phyloP scores from a whole-genome alignment of 1,140 invertebrate genomes.

The Drosophila littoralis region DNA sequence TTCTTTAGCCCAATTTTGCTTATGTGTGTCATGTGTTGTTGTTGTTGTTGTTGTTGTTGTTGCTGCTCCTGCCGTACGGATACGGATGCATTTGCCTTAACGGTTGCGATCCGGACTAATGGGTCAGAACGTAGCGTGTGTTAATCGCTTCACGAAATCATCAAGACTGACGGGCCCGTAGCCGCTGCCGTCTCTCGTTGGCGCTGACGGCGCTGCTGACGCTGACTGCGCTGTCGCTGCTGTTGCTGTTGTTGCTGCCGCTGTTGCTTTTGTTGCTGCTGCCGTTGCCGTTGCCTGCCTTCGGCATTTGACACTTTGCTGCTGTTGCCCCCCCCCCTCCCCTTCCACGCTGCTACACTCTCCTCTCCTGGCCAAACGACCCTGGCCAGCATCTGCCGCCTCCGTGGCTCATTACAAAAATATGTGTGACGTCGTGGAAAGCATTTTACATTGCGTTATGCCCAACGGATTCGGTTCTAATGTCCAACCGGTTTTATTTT shows the following conservation, averaged over 20 bases:
- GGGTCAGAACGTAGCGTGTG: slow-evolving; percentile 63
- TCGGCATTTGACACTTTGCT: no score
- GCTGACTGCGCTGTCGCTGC: slow-evolving; percentile 2
- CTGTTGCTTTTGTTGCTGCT: not conserved
- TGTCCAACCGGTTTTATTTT: slow-evolving; percentile 36
- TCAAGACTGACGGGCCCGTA: slow-evolving; percentile 69
- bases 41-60: slow-evolving; percentile 6
- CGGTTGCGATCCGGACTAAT: slow-evolving; percentile 16
- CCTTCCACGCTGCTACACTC: not conserved
- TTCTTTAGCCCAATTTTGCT: not conserved
- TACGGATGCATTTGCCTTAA: slow-evolving; percentile 18
- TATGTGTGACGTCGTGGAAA: slow-evolving; percentile 43
- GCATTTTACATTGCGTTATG: not conserved
- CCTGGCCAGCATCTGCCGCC: not conserved
- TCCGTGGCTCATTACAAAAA: slow-evolving; percentile 45
- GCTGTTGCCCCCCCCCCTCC: no score
- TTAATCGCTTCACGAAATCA: slow-evolving; percentile 83
- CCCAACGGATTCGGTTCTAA: slow-evolving; percentile 18
- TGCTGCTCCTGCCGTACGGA: slow-evolving; percentile 18
- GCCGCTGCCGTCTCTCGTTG: not conserved
- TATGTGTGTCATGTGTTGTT: slow-evolving; percentile 35
- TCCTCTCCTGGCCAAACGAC: no score
- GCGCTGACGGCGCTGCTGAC: not conserved
- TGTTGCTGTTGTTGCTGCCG: slow-evolving; percentile 5
- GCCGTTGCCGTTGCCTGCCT: not conserved